These are phyloP conservation scores for Ctenomys sociabilis DNA, from an alignment of 2,113 vertebrate genomes.

Conservation along the genomic window DNA sequence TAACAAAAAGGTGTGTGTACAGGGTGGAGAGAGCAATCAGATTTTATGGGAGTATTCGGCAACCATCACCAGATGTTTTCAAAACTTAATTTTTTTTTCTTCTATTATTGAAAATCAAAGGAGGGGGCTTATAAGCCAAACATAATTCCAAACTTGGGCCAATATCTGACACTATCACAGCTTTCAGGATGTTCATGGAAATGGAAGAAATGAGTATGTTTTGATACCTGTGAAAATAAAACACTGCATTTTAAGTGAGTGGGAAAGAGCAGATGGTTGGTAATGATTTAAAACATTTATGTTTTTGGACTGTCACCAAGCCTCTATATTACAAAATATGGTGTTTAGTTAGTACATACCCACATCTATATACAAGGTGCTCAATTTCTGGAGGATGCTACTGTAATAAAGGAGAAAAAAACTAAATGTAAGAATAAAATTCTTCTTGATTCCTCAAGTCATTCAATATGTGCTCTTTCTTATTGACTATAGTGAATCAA, in stretches of 20 bases:
- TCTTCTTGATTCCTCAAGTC: neutral
- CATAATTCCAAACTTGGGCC: conserved; percentile 31
- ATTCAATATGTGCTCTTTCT: neutral
- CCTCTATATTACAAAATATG: conserved; percentile 71
- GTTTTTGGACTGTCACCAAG: conserved; percentile 77
- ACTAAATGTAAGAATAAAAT: neutral
- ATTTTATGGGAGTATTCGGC: neutral
- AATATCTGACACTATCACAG: neutral
- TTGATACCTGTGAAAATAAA: conserved; percentile 75
- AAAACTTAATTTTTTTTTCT: neutral
- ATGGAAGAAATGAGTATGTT: conserved; percentile 15
- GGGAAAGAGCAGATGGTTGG: conserved; percentile 79
- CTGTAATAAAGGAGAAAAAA: conserved; percentile 52
- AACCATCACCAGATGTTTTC: neutral
- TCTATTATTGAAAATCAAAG: conserved; percentile 25
- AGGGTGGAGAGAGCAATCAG: neutral
- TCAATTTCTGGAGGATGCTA: conserved; percentile 41
- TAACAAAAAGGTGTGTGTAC: neutral
- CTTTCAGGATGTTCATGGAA: conserved; percentile 13
- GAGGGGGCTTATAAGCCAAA: conserved; percentile 20
- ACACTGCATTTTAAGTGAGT: conserved; percentile 26
- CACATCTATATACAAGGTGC: conserved; percentile 58
- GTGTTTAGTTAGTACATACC: conserved; percentile 52
- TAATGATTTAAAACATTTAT: conserved; percentile 75
- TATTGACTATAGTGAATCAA: conserved; percentile 4